Evolutionary conservation across 2,113 vertebrate species (phyloP), one percentile per base, ranked within the genome.

Genomic region (Thalassoma bifasciatum): DNA sequence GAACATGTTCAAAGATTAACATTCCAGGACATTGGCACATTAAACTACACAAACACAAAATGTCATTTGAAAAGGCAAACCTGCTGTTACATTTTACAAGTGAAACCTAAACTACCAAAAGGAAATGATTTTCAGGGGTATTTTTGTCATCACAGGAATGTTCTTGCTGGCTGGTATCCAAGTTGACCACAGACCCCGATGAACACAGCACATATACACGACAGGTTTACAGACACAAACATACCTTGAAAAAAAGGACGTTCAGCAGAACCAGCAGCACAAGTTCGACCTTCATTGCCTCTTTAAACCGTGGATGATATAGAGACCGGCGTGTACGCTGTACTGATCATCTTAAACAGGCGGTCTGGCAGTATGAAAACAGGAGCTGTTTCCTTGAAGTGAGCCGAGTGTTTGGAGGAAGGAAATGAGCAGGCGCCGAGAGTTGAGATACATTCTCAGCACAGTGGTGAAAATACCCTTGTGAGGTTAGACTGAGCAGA

Each of bases 261-360:
- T 5, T 62, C 58, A 90, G 59, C 49, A 91, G 77, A 68, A 86
- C 10, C 72, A 90, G 61, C 8, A 87, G 83, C 3, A 79, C 2
- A 42, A 81, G 36, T n/a, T 60, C 36, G 44, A 87, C 73, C 86
- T 78, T 88, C 91, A 92, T 92, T 12, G 76, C 78, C 42, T 67
- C 73, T 73, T 70, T 60, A 69, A 30, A 69, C 40, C 19, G 79
- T 40, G 16, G 67, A 79, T 46, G 42, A 80, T 6, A 49, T 42
- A 64, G 73, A 30, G 19, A 22, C 10, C 72, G 37, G 61, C 10
- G 19, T 65, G 53, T 30, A 46, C 22, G 22, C 42, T 51, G 59
- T 38, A 12, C 47, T 59, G 59, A 77, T 88, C 77, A 83, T 81
- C 58, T 64, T 40, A 42, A 8, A 50, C 66, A 77, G 85, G 83